These are phyloP conservation scores for Artibeus lituratus DNA, from an alignment of 2,797 vertebrate species.

Conservation along the genomic window DNA sequence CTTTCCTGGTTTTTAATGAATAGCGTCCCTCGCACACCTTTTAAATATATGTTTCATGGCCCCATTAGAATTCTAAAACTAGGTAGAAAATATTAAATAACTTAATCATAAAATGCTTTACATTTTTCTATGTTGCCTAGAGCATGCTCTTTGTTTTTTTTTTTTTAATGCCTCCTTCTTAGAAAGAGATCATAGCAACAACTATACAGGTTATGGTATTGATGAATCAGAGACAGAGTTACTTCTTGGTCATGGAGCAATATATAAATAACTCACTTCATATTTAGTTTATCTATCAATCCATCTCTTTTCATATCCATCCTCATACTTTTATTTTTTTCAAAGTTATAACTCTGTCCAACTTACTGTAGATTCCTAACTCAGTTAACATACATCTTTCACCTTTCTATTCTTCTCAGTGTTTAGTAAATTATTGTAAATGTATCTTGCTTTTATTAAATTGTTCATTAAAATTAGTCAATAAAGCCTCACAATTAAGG, in stretches of 20 bases:
- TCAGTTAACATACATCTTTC: background rate
- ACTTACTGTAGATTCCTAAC: background rate
- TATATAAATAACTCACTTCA: background rate
- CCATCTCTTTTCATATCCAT: background rate
- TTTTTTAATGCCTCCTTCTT: background rate
- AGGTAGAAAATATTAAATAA: constrained; percentile 75
- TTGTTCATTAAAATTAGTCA: background rate
- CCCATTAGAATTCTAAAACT: constrained; percentile 76
- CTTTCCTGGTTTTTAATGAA: constrained; percentile 82
- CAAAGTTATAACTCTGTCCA: background rate
- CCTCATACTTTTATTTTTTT: background rate
- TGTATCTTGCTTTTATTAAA: background rate
- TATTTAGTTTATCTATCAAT: background rate
- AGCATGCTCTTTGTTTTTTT: background rate
- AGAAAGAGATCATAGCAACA: background rate
- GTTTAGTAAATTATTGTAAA: background rate
- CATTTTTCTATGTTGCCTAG: constrained; percentile 61
- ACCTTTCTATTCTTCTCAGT: background rate
- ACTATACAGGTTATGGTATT: background rate
- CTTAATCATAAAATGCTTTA: constrained; percentile 75
- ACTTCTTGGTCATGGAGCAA: background rate
- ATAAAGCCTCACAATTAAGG: background rate
- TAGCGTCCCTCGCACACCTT: constrained; percentile 76
- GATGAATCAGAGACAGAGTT: background rate
- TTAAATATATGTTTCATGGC: constrained; percentile 78